Conservation (phyloP, 2,113 vertebrate genomes). For the Megaleporinus macrocephalus region DNA sequence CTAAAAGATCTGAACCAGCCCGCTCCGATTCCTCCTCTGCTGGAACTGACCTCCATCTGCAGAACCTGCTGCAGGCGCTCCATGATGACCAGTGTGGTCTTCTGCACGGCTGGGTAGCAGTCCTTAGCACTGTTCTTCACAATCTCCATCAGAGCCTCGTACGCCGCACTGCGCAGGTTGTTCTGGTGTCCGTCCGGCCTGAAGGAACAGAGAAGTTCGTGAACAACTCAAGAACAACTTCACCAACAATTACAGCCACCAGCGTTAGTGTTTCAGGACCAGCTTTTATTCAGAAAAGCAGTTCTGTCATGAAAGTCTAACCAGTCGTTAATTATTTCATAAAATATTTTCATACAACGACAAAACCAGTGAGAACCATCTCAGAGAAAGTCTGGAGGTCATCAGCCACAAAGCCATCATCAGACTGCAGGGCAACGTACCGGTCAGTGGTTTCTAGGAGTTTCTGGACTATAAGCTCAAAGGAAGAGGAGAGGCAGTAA, state of each 20-base stretch:
- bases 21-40: background rate
- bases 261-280: no score
- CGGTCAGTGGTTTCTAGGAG: conserved; percentile 97
- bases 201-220: background rate
- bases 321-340: no score
- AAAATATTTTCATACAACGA: no score
- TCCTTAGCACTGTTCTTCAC: conserved; percentile 99
- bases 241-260: no score
- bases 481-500: conserved; percentile 95
- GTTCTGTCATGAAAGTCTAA: no score
- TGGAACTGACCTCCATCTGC: conserved; percentile 92
- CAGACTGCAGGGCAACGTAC: conserved; percentile 61
- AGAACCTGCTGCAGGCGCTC: conserved; percentile 96
- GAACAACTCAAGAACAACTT: no score
- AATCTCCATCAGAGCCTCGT: conserved; percentile 98
- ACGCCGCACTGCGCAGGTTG: conserved; percentile 95
- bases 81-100: conserved; percentile 98
- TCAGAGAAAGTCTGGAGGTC: no score
- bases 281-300: no score
- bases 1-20: background rate
- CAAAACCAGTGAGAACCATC: no score
- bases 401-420: no score
- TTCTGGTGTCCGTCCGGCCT: conserved; percentile 98
- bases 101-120: conserved; percentile 97
- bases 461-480: conserved; percentile 98